Conservation (phyloP, 2,797 vertebrate genomes). For the Tenualosa ilisha region DNA sequence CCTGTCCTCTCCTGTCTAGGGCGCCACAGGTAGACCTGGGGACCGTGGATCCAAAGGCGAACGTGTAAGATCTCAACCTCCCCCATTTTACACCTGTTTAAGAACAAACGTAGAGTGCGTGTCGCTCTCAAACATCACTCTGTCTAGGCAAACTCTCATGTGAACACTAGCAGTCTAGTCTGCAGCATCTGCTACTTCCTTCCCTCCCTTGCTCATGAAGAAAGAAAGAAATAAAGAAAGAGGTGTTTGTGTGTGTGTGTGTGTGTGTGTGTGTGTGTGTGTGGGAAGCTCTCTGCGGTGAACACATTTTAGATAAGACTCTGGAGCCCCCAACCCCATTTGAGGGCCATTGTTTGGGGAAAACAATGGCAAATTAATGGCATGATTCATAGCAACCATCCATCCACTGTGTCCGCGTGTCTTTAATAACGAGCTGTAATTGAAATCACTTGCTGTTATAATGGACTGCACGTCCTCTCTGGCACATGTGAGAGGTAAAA, state of each 20-base stretch:
- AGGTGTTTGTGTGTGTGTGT: no score
- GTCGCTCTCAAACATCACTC: not conserved
- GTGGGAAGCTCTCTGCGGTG: constrained; percentile 39
- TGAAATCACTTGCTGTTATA: constrained; percentile 48
- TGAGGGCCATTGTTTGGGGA: constrained; percentile 41
- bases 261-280: no score
- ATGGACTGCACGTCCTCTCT: constrained; percentile 41
- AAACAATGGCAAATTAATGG: constrained; percentile 49
- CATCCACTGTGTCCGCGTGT: constrained; percentile 48
- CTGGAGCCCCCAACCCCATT: constrained; percentile 56
- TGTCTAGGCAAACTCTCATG: not conserved
- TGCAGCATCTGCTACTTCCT: constrained; percentile 60
- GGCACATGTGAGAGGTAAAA: constrained; percentile 3
- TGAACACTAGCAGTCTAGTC: constrained; percentile 18
- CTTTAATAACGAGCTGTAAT: constrained; percentile 53
- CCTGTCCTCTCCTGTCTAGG: constrained; percentile 71
- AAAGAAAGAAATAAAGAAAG: not conserved
- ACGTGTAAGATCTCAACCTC: constrained; percentile 78
- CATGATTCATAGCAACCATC: constrained; percentile 61
- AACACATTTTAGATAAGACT: constrained; percentile 60
- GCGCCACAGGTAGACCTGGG: constrained; percentile 83
- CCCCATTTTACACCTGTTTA: not conserved
- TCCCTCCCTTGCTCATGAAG: not conserved
- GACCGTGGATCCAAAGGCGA: constrained; percentile 98
- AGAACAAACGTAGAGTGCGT: not conserved